Conservation (phyloP, 2,888 invertebrate genomes). For the Eudasyphora cyanicolor region DNA sequence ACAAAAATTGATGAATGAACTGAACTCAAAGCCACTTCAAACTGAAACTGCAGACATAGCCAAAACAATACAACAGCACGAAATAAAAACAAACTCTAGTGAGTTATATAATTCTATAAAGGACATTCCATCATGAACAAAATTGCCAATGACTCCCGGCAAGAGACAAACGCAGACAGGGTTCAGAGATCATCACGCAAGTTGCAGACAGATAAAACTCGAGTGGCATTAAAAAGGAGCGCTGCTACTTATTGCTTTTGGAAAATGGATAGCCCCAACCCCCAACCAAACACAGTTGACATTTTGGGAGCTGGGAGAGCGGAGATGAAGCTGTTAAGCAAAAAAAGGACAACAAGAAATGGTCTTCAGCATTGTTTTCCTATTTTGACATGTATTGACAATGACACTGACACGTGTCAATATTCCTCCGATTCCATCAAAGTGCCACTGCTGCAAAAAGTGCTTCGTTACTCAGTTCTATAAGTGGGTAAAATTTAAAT, state of each 20-base stretch:
- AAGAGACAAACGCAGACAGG: too few relatives aligned
- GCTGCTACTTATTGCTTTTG: conserved; percentile 35
- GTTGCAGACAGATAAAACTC: not conserved
- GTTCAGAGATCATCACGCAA: not conserved
- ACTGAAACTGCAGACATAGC: conserved; percentile 33
- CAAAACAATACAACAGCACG: not conserved
- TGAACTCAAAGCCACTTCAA: not conserved
- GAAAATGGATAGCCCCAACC: not conserved
- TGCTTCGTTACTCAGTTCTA: not conserved
- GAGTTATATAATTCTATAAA: conserved; percentile 47
- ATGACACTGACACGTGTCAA: conserved; percentile 73
- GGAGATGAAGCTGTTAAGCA: not conserved
- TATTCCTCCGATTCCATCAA: conserved; percentile 53
- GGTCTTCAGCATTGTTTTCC: conserved; percentile 6
- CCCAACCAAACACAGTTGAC: not conserved
- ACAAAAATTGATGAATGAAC: conserved; percentile 4
- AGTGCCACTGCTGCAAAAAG: not conserved
- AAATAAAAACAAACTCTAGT: not conserved
- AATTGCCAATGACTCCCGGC: not conserved
- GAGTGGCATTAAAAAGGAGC: conserved; percentile 3
- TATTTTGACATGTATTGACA: conserved; percentile 67
- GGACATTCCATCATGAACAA: conserved; percentile 52
- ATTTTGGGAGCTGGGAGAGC: not conserved
- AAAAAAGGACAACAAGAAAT: conserved; percentile 31
- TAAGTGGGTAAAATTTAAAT: conserved; percentile 22